Evolutionary conservation across 2,113 vertebrate species (phyloP).

Genomic region (Anolis sagrei): DNA sequence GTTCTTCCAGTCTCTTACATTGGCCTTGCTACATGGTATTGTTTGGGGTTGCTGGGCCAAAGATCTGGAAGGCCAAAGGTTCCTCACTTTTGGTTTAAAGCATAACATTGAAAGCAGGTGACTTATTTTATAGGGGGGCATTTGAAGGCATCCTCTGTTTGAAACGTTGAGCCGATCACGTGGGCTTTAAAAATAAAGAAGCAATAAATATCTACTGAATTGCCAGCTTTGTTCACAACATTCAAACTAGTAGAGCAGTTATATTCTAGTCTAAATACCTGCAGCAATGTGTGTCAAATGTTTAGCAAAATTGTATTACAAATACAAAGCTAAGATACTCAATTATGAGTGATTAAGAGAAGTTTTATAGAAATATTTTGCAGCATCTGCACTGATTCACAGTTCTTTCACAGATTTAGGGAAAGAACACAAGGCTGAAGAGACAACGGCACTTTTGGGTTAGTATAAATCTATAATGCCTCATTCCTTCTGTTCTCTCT

Average conservation of each 20-base stretch:
- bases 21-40: too few relatives aligned
- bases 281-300: background rate
- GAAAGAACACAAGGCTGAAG: background rate
- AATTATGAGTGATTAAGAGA: background rate
- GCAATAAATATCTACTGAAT: background rate
- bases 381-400: background rate
- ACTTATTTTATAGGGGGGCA: too few relatives aligned
- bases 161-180: too few relatives aligned
- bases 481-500: background rate
- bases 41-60: too few relatives aligned
- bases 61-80: background rate
- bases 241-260: background rate
- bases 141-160: too few relatives aligned
- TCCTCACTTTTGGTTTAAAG: too few relatives aligned
- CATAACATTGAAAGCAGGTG: too few relatives aligned
- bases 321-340: background rate
- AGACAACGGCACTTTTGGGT: background rate
- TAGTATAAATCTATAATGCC: background rate
- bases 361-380: background rate
- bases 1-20: too few relatives aligned
- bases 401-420: conserved; percentile 14
- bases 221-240: background rate
- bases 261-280: background rate
- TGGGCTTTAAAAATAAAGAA: too few relatives aligned
- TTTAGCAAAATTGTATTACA: background rate